Base-by-base conservation (phyloP, 2,888 invertebrate genomes). In the Ganaspis brasiliensis region DNA sequence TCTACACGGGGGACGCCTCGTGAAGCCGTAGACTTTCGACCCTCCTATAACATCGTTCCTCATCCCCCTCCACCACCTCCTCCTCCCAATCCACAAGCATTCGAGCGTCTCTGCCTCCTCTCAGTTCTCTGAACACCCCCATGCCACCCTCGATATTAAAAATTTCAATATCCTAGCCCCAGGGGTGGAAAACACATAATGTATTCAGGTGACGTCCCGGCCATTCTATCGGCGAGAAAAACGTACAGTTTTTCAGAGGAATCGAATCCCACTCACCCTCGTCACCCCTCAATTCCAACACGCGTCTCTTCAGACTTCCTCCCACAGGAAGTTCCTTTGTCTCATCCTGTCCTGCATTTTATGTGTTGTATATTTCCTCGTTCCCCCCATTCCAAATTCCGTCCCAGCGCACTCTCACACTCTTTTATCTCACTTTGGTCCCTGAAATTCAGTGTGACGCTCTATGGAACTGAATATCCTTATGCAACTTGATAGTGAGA, bases 131-230 rank as follows among this genome's bases (percentile, higher is more conserved):
- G 31, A 75, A 74, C 81, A 72, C 75, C 77, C 84, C 82, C 77
- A 83, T 82, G 86, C 87, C 89, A 86, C 86, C 89, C 89, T 88
- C 89, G 89, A 91, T 91, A 91, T 91, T 91, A 91, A 91, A 91
- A 91, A 90, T 91, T 91, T 91, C 91, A 91, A 91, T 91, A 91
- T 91, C 90, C 90, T 90, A 88, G 91, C 91, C 91, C 90, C 91
- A 90, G 90, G 91, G 91, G 90, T 90, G 88, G 89, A 90, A 91
- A 91, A 91, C 91, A 91, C 90, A 91, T 91, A 91, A 91, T 91
- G 91, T 91, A 91, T 91, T 91, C 91, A 91, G 90, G 90, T 91
- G 91, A 90, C 91, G 91, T 91, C 91, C 88, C 91, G 90, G 91
- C 91, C 91, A 91, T 91, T 91, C 91, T 91, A 91, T 91, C 90